Percentiles rank a stretch among this genome's conserved stretches.
Evolutionary conservation across 2,797 vertebrate species (phyloP).

Genomic region (Tarsius wallacei): DNA sequence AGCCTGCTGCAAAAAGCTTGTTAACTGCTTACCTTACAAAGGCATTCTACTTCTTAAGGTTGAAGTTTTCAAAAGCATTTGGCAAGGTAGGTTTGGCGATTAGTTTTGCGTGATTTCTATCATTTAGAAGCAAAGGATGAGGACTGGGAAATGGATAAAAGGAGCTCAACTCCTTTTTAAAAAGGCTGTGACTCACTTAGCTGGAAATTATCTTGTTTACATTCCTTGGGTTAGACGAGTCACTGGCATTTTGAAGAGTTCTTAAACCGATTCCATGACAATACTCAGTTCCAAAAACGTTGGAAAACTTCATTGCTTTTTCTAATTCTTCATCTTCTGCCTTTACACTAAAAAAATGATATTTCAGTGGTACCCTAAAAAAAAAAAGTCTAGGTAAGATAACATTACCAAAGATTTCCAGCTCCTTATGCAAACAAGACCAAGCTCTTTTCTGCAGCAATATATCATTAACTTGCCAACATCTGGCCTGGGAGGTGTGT

Average conservation of each 20-base stretch:
- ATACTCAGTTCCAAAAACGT: background rate
- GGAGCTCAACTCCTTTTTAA: background rate
- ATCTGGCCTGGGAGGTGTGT: conserved; percentile 66
- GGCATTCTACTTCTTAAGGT: conserved; percentile 43
- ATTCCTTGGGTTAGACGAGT: background rate
- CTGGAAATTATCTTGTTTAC: conserved; percentile 66
- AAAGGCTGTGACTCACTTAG: background rate
- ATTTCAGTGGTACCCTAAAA: conserved; percentile 21
- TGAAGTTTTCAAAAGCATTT: background rate
- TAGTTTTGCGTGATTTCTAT: conserved; percentile 50
- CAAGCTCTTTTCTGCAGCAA: conserved; percentile 57
- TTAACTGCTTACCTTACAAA: conserved; percentile 54
- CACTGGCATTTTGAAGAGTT: conserved; percentile 8
- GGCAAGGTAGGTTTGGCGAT: conserved; percentile 8
- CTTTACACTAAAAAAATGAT: conserved; percentile 29
- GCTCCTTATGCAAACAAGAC: conserved; percentile 32
- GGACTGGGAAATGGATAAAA: conserved; percentile 40
- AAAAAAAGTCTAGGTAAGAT: conserved; percentile 60
- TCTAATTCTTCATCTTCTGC: conserved; percentile 25
- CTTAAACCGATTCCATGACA: background rate
- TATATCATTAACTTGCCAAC: conserved; percentile 79
- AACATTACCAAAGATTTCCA: conserved; percentile 73
- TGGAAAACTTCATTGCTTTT: background rate
- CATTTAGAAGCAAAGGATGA: conserved; percentile 69
- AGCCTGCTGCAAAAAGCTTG: background rate